Conservation (phyloP, 2,797 vertebrate genomes). For the Oreortyx pictus region DNA sequence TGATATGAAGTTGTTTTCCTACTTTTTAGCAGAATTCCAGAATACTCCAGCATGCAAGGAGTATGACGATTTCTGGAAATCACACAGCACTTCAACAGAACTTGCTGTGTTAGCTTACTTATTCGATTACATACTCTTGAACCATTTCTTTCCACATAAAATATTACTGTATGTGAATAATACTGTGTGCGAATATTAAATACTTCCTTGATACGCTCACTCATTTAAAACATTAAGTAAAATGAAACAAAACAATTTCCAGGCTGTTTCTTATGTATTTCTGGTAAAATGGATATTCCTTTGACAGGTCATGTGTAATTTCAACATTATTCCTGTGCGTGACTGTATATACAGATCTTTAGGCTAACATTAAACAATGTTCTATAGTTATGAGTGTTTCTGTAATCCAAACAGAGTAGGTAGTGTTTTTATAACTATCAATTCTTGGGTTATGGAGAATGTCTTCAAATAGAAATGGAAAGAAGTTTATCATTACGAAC, state of each 20-base stretch:
- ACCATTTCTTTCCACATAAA: neutral
- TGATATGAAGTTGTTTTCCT: neutral
- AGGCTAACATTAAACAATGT: constrained; percentile 59
- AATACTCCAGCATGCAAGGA: neutral
- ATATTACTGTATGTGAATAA: neutral
- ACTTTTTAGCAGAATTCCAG: neutral
- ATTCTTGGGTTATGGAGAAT: constrained; percentile 71
- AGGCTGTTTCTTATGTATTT: constrained; percentile 36
- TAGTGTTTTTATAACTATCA: constrained; percentile 60
- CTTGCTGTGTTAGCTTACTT: constrained; percentile 6
- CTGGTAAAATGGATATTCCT: neutral
- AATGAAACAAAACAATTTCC: neutral
- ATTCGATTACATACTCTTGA: neutral
- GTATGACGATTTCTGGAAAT: neutral
- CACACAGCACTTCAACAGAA: neutral
- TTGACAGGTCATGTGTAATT: constrained; percentile 13
- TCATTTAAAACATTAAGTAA: constrained; percentile 14
- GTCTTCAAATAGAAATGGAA: constrained; percentile 75
- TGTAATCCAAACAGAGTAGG: constrained; percentile 63
- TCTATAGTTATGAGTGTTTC: constrained; percentile 21
- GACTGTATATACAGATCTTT: constrained; percentile 42
- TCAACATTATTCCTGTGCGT: neutral
- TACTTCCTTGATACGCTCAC: neutral
- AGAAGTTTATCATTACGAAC: constrained; percentile 80
- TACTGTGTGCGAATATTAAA: neutral